Base-by-base conservation (phyloP, 1,140 invertebrate species). In the Trigoniulus corallinus region DNA sequence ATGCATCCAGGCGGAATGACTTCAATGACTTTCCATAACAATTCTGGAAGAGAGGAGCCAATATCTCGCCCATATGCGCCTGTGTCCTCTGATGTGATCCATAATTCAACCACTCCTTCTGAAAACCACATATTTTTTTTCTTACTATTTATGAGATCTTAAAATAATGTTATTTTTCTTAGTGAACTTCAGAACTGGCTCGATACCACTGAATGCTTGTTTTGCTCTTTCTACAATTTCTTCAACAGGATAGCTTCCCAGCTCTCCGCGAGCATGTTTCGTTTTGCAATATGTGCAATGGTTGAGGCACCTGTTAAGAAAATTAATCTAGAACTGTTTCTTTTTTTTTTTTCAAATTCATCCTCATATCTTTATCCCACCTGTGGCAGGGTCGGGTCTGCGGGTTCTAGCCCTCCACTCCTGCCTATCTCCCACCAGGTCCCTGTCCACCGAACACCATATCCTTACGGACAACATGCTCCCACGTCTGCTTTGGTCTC, bases 221-320 rank as follows among this genome's bases (percentile, higher is more conserved):
- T 60, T 56, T 18, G 73, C 73, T 57, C 73, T 60, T 23, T 64
- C 65, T 2, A 76, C 67, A 50, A 77, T 71, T 48, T 74, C 71
- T 25, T 72, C 66, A 0, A 86, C 80, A 0, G 79, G 77, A 69
- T 98, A 98, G 64, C 91, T 96, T 0, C 86, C 91, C 1, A 98
- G 64, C 63, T 98, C 85, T 0, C 95, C 95, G 54, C 94, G 68
- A 0, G 94, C 94, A 68, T 95, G 89, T 64, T 98, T 98, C 0
- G 94, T 98, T 67, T 98, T 98, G 62, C 94, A 98, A 63, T 98
- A 98, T 0, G 94, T 97, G 64, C 95, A 98, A 58, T 96, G 87
- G 70, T 98, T 98, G 2, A 98, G 67, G 63, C 95, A 98, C 0
- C 93, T 70, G 51, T 2, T 54, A 58, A 41, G 1, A 54, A 54